Base-by-base conservation (phyloP, 1,140 invertebrate species). In the Leptestheria dahalacensis region DNA sequence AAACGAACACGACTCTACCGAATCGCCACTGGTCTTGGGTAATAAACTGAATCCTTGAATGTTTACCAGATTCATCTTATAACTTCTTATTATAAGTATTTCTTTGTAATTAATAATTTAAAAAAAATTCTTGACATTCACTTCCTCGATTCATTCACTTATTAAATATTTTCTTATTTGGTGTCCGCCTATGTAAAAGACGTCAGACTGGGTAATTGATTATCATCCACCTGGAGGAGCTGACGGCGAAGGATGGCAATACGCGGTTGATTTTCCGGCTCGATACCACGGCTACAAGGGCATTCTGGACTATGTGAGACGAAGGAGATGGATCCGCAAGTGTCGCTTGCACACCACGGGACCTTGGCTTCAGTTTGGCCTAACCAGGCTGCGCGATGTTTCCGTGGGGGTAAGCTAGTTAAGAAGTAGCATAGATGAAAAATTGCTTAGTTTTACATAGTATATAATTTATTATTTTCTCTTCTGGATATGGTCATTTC, bases 241-340 rank as follows among this genome's bases (percentile, higher is more conserved):
- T 1, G 90, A 94, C 72, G 78, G 79, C 59, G 87, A 93, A 64
- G 91, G 91, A 2, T 95, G 91, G 91, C 91, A 94, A 69, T 94
- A 94, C 74, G 88, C 90, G 2, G 84, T 86, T 1, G 90, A 94
- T 72, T 94, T 93, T 71, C 88, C 88, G 4, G 80, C 83, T 0
- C 79, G 79, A 23, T 94, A 89, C 71, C 90, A 93, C 70, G 79
- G 80, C 0, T 81, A 84, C 64, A 91, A 91, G 70, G 77, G 85
- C 57, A 83, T 92, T 61, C 91, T 86, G 1, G 91, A 94, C 74
- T 89, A 88, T 67, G 89, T 92, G 0, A 75, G 91, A 58, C 77
- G 90, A 25, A 75, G 90, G 48, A 74, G 87, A 50, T 94, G 91
- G 90, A 82, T 84, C 64, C 79, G 90, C 65, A 82, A 83, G 65